Evolutionary conservation across 2,888 invertebrate species (phyloP).

Genomic region (Rhyacophila evoluta): DNA sequence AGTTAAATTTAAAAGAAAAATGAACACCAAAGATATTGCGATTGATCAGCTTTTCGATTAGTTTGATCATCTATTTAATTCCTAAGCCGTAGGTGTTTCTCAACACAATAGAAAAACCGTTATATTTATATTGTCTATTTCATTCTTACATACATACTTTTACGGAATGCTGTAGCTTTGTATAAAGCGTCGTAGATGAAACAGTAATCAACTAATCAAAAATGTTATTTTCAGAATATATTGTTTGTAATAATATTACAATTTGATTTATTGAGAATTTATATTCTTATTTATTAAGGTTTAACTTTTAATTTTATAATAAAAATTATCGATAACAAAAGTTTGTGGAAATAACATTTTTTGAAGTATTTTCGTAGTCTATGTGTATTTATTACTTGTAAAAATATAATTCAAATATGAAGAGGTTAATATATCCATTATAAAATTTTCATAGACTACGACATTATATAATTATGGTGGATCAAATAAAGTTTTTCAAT

Average conservation of each 20-base stretch:
- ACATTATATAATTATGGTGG: not conserved
- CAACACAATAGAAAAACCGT: not conserved
- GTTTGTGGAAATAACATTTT: not conserved
- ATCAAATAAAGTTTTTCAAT: not conserved
- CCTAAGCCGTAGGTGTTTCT: not conserved
- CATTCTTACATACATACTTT: not conserved
- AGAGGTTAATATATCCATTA: not conserved
- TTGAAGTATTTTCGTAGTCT: not conserved
- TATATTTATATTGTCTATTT: not conserved
- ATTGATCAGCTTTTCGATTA: not conserved
- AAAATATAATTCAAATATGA: not conserved
- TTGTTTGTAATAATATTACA: not conserved
- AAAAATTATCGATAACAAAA: not conserved
- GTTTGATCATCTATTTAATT: not conserved
- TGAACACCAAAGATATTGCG: conserved; percentile 3
- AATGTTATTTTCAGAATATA: not conserved
- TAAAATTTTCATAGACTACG: not conserved
- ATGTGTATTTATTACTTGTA: not conserved
- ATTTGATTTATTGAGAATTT: too few species aligned
- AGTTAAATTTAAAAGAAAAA: not conserved
- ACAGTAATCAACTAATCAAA: not conserved
- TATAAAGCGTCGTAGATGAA: not conserved
- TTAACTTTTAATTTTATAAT: too few species aligned
- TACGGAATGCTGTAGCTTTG: conserved; percentile 2
- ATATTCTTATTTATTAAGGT: too few species aligned